Evolutionary conservation across 2,888 invertebrate species (phyloP), one percentile per base, ranked within the genome.

Genomic region (Clunio marinus): DNA sequence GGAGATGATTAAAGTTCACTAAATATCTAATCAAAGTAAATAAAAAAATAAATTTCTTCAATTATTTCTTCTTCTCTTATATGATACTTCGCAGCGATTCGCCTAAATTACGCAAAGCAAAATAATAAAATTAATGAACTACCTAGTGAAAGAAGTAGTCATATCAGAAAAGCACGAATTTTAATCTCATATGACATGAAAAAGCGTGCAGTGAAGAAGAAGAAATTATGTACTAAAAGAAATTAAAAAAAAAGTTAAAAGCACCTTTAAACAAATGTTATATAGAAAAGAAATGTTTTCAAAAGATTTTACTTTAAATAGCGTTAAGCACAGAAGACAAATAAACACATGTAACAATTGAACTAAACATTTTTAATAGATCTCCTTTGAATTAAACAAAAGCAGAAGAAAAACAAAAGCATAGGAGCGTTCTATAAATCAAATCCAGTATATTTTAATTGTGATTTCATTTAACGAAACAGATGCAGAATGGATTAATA

Each of bases 381-480:
- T n/a, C n/a, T n/a, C n/a, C n/a, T n/a, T n/a, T n/a, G n/a, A n/a
- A n/a, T n/a, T n/a, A n/a, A n/a, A n/a, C n/a, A n/a, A n/a, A n/a
- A n/a, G n/a, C n/a, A 17, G 17, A 7, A 51, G 10, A 51, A 20
- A 51, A 51, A 32, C 32, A 13, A 41, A n/a, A 27, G 25, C 24
- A 57, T 13, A 57, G n/a, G n/a, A 57, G 22, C 22, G 25, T 57
- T 57, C 8, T 15, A 51, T 8, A 25, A 22, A 57, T 13, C 13
- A 25, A 27, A 57, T 51, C 51, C n/a, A 51, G 2, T 57, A 25
- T 57, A 57, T 27, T 57, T 57, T 57, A 57, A 57, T 57, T 57
- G 57, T 57, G 57, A 57, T 57, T 57, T 57, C 55, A 8, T 8
- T 4, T 5, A 45, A 15, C n/a, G 45, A 51, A 32, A n/a, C 35